Evolutionary conservation across 2,113 vertebrate genomes (phyloP).

Genomic region (Rhinolophus ferrumequinum): DNA sequence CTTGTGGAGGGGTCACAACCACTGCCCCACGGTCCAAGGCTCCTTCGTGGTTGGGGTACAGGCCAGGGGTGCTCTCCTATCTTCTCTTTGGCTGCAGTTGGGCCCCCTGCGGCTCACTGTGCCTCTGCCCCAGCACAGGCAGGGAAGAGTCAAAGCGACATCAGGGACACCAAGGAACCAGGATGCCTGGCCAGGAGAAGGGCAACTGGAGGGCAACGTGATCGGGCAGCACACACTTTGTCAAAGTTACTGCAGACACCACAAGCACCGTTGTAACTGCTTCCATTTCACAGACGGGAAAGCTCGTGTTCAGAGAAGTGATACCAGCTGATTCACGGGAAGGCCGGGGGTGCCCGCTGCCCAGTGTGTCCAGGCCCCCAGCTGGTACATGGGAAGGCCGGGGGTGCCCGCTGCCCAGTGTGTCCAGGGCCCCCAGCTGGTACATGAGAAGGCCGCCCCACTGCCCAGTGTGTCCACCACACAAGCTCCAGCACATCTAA

Average conservation of each 20-base stretch:
- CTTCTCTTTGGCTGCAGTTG: neutral
- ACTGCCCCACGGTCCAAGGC: accelerated
- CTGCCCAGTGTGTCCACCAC: no score
- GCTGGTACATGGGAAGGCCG: no score
- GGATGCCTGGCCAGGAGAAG: accelerated
- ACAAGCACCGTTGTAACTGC: accelerated
- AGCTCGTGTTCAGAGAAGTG: no score
- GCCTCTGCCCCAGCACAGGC: neutral
- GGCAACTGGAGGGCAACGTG: neutral
- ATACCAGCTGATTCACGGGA: no score
- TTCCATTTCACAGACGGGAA: no score
- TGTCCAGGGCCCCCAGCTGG: no score
- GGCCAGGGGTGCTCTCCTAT: accelerated
- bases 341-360: no score
- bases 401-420: no score
- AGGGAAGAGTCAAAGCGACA: neutral
- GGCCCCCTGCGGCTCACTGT: accelerated
- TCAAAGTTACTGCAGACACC: accelerated
- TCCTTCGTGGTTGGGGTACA: accelerated
- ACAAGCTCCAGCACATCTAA: accelerated
- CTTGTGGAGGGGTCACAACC: accelerated
- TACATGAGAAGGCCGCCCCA: no score
- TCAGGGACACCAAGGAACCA: accelerated
- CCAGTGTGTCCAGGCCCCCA: no score
- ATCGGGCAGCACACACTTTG: accelerated